Conservation (phyloP, 23 tunicate species). For the Clavelina lepadiformis region DNA sequence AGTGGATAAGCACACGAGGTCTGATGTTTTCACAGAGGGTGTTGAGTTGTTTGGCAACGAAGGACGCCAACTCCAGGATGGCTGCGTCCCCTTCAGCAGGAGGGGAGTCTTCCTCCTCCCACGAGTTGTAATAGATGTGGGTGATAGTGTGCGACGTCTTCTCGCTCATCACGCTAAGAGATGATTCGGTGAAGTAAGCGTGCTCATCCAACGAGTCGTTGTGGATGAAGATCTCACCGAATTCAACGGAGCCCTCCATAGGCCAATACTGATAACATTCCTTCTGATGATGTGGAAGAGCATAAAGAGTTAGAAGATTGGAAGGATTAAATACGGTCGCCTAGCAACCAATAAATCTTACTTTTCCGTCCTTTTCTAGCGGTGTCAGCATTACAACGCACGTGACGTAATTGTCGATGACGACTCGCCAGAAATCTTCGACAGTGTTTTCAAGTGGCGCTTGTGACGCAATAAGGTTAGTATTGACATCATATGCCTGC, state of each 20-base stretch:
- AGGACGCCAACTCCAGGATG: conserved; percentile 29
- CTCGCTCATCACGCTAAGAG: conserved; percentile 13
- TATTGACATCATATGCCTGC: conserved; percentile 66
- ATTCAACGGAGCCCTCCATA: conserved; percentile 25
- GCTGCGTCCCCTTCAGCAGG: conserved; percentile 35
- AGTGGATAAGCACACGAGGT: conserved; percentile 67
- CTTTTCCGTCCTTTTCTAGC: conserved; percentile 12
- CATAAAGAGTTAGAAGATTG: neutral
- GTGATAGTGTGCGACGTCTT: conserved; percentile 19
- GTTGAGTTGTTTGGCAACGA: conserved; percentile 14
- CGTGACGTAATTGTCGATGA: conserved; percentile 77
- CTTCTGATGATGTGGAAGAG: conserved; percentile 32
- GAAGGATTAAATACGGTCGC: no score
- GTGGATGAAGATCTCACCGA: conserved; percentile 54
- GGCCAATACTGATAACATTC: conserved; percentile 74
- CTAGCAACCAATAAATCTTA: no score
- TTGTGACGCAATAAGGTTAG: conserved; percentile 67
- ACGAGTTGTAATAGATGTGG: conserved; percentile 39
- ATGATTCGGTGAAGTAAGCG: conserved; percentile 23
- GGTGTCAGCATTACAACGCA: conserved; percentile 64
- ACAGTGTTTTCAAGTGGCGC: conserved; percentile 39
- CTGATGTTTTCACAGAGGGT: conserved; percentile 5
- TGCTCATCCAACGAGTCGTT: conserved; percentile 28
- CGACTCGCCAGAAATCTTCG: conserved; percentile 89
- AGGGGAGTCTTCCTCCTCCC: conserved; percentile 27